Base-by-base conservation (phyloP, 2,113 vertebrate species). In the Setophaga petechia region DNA sequence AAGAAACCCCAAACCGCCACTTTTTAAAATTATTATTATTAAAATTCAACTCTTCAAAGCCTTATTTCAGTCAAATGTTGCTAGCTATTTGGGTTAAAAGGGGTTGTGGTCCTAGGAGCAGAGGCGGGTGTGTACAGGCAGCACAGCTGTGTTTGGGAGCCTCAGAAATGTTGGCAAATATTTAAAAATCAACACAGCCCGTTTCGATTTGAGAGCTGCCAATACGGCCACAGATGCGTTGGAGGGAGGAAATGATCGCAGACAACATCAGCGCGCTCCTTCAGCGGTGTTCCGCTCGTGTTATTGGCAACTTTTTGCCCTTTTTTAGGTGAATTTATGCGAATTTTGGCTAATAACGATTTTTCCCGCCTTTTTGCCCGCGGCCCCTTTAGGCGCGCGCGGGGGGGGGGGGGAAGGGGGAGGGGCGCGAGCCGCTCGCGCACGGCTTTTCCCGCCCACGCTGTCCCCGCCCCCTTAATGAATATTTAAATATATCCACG, bases 221-320 rank as follows among this genome's bases (percentile, higher is more conserved):
- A 4, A 0, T 0, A 87, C 0, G 2, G 33, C 15, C 57, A 3
- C 35, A 1, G 14, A 7, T 1, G 6, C 2, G 44, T 5, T 1
- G 25, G 30, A 23, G 46, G 49, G 31, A 37, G 25, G 73, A 35
- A 44, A 44, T 15, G 9, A 13, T 8, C 22, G 7, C 49, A 28
- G 28, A 7, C 19, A 33, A 13, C 47, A 28, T 0, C 31, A 11
- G 19, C 3, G 23, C 0, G 57, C 20, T 37, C 44, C 28, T 35
- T 10, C 25, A 10, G 73, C 7, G 4, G 35, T 0, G 39, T 25
- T 69, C 16, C 7, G 0, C 20, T 0, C 1, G 3, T 0, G 4
- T 4, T 12, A 0, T 7, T 13, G 30, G 22, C 13, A 4, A 43
- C 13, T 18, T 11, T 18, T 20, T 12, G 15, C 15, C 5, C 9